Evolutionary conservation across 1,140 invertebrate species (phyloP), one percentile per base, ranked within the genome.

Genomic region (Medauroidea extradentata): DNA sequence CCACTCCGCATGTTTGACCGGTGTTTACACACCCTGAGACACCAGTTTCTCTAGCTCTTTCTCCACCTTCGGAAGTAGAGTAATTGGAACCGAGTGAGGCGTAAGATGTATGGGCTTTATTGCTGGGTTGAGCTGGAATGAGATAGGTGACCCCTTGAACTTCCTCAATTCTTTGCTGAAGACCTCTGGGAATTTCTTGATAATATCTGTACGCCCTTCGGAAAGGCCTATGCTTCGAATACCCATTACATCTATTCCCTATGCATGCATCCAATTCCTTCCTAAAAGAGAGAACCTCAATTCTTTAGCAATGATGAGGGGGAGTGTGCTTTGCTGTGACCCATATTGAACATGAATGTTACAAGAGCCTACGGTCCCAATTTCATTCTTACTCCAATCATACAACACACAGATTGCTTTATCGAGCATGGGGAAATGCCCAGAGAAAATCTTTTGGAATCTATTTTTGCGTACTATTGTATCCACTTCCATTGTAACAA

Each of bases 171-270:
- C 14, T 46, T 46, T 46, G 43, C 21, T 46, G 43, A 46, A 46
- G 5, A 34, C 29, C 29, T 34, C 29, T 34, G 29, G 29, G 11
- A 34, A 34, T 34, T 24, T 46, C 38, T 48, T 49, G 34, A 14
- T 56, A 25, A 60, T 66, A 46, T 46, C 55, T n/a, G 42, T n/a
- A 50, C 25, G 25, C 44, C 19, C 59, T 59, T 16, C 41, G 21
- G 29, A 44, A n/a, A 42, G n/a, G n/a, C n/a, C n/a, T n/a, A n/a
- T 46, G 14, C 42, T 7, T 59, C 42, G 14, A 23, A 43, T 43
- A 46, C 49, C 25, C 3, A 57, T 57, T 27, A 23, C 16, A 19
- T 39, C 16, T 53, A 39, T 57, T n/a, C 16, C 2, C 43, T 1
- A 16, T 5, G 42, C 8, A n/a, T 41, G 25, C 18, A 41, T 2